Evolutionary conservation across 2,113 vertebrate genomes (phyloP).

Genomic region (Nycticebus coucang): DNA sequence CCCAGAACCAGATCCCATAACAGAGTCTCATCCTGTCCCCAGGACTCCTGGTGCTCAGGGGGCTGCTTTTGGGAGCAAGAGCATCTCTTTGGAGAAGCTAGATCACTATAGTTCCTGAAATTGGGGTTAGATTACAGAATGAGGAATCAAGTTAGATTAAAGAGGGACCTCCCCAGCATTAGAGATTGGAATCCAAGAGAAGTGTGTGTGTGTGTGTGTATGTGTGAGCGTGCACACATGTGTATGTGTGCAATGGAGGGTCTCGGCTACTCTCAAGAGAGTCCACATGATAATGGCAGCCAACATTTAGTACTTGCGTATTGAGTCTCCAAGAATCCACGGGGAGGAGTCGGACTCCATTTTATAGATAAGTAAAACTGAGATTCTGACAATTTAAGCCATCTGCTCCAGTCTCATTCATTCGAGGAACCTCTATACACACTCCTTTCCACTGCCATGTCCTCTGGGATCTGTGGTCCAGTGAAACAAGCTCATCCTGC

Average conservation of each 20-base stretch:
- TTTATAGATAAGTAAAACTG: conserved; percentile 26
- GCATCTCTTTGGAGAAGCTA: not conserved
- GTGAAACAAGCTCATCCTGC: not conserved
- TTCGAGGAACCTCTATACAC: not conserved
- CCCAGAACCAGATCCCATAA: not conserved
- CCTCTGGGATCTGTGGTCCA: not conserved
- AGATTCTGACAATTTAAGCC: conserved; percentile 23
- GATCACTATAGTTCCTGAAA: not conserved
- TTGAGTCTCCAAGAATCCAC: not conserved
- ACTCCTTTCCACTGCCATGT: not conserved
- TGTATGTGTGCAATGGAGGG: not conserved
- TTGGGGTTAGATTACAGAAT: not conserved
- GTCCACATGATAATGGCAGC: not conserved
- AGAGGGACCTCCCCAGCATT: not conserved
- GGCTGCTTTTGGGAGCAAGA: conserved; percentile 23
- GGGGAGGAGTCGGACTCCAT: not conserved
- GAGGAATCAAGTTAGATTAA: conserved; percentile 24
- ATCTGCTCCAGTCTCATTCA: not conserved
- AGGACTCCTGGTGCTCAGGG: not conserved
- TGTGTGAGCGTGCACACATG: not conserved
- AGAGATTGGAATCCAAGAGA: not conserved
- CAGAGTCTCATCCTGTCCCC: not conserved
- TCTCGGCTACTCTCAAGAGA: not conserved
- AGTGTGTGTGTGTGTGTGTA: not conserved
- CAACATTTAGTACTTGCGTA: not conserved